Base-by-base conservation (phyloP, 2,888 invertebrate species). In the Agrochola circellaris region DNA sequence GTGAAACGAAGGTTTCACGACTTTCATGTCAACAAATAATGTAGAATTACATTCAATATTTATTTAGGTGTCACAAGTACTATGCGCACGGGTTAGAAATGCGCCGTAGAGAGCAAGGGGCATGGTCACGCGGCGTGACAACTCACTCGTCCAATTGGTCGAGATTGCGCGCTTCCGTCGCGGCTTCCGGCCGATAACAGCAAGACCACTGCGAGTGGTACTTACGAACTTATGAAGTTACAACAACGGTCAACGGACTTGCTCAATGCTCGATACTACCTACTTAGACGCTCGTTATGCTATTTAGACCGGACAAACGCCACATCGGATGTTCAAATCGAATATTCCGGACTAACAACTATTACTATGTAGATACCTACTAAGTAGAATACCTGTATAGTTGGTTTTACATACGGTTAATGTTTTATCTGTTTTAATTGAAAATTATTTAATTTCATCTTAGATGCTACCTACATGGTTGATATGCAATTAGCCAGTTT, bases 151-250 rank as follows among this genome's bases (percentile, higher is more conserved):
- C 96, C 96, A 96, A 96, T 96, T 96, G 96, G 95, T 94, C 91
- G 96, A 96, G 96, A 96, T 96, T 96, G 96, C 95, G 94, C 92
- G 92, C 93, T 96, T 96, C 96, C 96, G 96, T 92, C 93, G 93
- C 90, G 90, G 91, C 95, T 96, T 96, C 96, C 96, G 96, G 93
- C 89, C 93, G 96, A 95, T 96, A 96, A 94, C 95, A 93, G 93
- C 94, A 95, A 95, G 94, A 95, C 91, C 91, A 88, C 88, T 90
- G n/a, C 34, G 51, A 34, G 17, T 56, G 87, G 87, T 73, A 81
- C 84, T 78, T 83, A 81, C 84, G 83, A 88, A 85, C 90, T 91
- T 87, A 91, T 91, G 86, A 89, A 87, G 89, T 91, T 88, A 91
- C 92, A 89, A 90, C 92, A 92, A 91, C 96, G 96, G 96, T 96